A percentile compares a stretch with the other conserved stretches of the same genome.
Conservation (phyloP, 2,113 vertebrate species). For the Danionella cerebrum region DNA sequence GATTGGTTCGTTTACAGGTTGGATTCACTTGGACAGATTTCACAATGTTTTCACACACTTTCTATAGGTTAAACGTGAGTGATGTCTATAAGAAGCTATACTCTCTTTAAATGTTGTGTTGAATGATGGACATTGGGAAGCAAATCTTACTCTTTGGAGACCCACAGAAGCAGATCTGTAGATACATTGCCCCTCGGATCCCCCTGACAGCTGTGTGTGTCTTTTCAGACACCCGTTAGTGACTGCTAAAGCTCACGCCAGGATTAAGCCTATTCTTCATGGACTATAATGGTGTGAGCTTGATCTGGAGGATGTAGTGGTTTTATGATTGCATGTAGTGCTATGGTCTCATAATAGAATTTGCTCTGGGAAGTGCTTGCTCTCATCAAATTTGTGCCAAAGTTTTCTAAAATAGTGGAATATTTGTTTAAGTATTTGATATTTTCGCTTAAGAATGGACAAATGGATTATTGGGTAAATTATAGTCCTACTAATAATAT, state of each 20-base stretch:
- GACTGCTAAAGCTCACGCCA: slow-evolving; percentile 37
- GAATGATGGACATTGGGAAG: no score
- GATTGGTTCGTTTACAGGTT: no score
- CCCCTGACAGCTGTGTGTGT: slow-evolving; percentile 56
- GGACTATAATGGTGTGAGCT: not conserved
- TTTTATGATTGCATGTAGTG: not conserved
- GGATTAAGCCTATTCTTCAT: not conserved
- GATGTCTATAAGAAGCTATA: no score
- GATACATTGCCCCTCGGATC: slow-evolving; percentile 49
- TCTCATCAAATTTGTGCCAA: not conserved
- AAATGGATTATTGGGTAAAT: no score
- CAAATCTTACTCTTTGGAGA: no score
- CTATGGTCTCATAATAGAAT: not conserved
- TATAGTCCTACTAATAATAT: not conserved
- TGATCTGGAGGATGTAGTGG: not conserved
- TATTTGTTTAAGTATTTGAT: no score
- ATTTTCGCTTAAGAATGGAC: no score
- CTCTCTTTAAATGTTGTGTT: no score
- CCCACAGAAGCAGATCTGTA: slow-evolving; percentile 45
- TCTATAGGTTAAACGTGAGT: no score
- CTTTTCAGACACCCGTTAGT: slow-evolving; percentile 43
- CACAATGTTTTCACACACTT: no score
- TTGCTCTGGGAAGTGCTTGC: not conserved
- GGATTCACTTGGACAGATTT: no score
- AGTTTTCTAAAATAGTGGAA: no score